Percentiles rank a stretch among this genome's conserved stretches.
phyloP scores from a whole-genome alignment of 1,140 invertebrate genomes.

The Eupeodes corollae region DNA sequence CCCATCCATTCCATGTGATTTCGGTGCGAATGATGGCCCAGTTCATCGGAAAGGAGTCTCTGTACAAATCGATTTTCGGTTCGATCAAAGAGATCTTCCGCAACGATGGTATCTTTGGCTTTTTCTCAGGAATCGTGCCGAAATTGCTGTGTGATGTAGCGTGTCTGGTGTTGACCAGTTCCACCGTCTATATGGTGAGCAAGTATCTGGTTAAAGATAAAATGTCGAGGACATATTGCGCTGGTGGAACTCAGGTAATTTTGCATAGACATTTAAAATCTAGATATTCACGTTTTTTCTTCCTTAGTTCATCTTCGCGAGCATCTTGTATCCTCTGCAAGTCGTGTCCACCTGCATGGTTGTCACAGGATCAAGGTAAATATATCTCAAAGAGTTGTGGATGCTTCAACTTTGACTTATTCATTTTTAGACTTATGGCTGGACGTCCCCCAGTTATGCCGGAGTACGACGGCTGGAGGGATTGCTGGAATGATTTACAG shows the following conservation, averaged over 20 bases:
- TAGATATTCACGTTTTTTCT: constrained; percentile 23
- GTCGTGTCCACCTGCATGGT: constrained; percentile 81
- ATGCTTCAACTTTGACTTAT: neutral
- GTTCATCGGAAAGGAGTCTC: constrained; percentile 75
- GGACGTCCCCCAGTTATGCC: constrained; percentile 72
- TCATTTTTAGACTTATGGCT: constrained; percentile 52
- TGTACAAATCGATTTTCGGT: constrained; percentile 53
- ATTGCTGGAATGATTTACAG: constrained; percentile 68
- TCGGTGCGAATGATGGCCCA: constrained; percentile 84
- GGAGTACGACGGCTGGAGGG: constrained; percentile 59
- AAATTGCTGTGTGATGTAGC: constrained; percentile 67
- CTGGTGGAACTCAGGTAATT: constrained; percentile 19
- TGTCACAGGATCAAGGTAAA: constrained; percentile 61
- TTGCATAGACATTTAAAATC: neutral
- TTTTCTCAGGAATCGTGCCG: constrained; percentile 73
- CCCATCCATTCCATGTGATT: constrained; percentile 82
- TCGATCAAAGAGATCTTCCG: constrained; percentile 67
- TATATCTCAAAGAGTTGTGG: constrained; percentile 8
- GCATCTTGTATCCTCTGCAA: constrained; percentile 72
- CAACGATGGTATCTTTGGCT: constrained; percentile 71
- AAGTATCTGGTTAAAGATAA: constrained; percentile 67
- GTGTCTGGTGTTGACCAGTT: constrained; percentile 56
- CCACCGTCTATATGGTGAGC: constrained; percentile 64
- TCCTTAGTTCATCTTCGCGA: constrained; percentile 48
- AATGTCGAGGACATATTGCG: constrained; percentile 51